Base-by-base conservation (phyloP, 2,797 vertebrate species). In the Distichodus sexfasciatus region DNA sequence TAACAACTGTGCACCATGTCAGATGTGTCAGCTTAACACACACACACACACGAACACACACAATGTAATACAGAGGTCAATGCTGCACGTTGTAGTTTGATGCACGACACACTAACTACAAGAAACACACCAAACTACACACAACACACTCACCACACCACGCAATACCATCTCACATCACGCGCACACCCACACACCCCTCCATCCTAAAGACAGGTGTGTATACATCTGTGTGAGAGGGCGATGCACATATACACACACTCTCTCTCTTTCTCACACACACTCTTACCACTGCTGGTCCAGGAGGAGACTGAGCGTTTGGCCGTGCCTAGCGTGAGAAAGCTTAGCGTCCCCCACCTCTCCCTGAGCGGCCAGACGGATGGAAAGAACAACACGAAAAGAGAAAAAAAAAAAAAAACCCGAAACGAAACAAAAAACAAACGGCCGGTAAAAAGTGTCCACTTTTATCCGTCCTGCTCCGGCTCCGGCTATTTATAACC, bases 251-350 rank as follows among this genome's bases (percentile, higher is more conserved):
- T 44, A 12, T 43, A 21, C 41, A 28, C 12, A 10, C 51, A 57
- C 43, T 58, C n/a, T n/a, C n/a, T n/a, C n/a, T n/a, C n/a, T n/a
- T n/a, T n/a, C n/a, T 6, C 36, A 50, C 11, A 33, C 15, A 11
- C 50, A 59, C 50, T 69, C 72, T 74, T 59, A 69, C 72, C 66
- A 59, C 53, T 28, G 66, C 51, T 47, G 50, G 50, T 26, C 59
- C 35, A 50, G 33, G 35, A 64, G 53, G 36, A 35, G 66, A 69
- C 44, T 14, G 36, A 6, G 21, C 36, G 51, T 53, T 29, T 57
- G 19, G 46, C 40, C 47, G 64, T 23, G 50, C 17, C 54, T 62
- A 29, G 38, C 33, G 62, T 64, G 65, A 59, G 48, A 61, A 64
- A 28, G 28, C 28, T 8, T n/a, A n/a, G n/a, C n/a, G n/a, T n/a